Evolutionary conservation across 2,888 invertebrate species (phyloP), one percentile per base, ranked within the genome.

Genomic region (Eupithecia inturbata): DNA sequence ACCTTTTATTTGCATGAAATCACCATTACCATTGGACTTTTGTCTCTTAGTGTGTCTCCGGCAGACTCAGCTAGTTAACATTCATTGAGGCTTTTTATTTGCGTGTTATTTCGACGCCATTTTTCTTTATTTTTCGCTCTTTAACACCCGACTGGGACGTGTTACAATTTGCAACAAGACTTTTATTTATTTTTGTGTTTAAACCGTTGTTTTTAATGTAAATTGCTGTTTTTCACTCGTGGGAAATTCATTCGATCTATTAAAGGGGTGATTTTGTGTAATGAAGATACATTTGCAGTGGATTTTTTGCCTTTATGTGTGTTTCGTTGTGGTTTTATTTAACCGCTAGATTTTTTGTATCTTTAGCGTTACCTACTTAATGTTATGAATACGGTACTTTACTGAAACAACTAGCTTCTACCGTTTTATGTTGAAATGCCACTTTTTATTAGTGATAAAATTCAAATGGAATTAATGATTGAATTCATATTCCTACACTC

Each of bases 51-150:
- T 77, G 67, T 71, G 67, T 14, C 72, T 26, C 77, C 0, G 36
- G 19, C 76, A 60, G 69, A 28, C 62, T 14, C 67, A 28, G 81
- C 85, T 86, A 82, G 86, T 88, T 89, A 88, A 81, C 83, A 87
- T 87, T 86, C 87, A 86, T 84, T 77, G 82, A 67, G 73, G 73
- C 76, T 79, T 81, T 82, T 83, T 83, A 82, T 84, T 84, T 83
- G 82, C 78, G 78, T 82, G 84, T 82, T 82, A 79, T 78, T 71
- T 67, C 26, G 67, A 67, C 72, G 73, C 81, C 81, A 84, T 84
- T 86, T 73, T 85, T 81, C 80, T 80, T 80, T 80, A 78, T 78
- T 79, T 79, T 71, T 74, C 71, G 72, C 79, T 76, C 78, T 80
- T 80, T 78, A 79, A 80, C 79, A 76, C 79, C 76, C 76, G 67